A percentile compares a stretch with the other conserved stretches of the same genome.
phyloP scores from a whole-genome alignment of 2,888 invertebrate genomes.

The Limnephilus lunatus region DNA sequence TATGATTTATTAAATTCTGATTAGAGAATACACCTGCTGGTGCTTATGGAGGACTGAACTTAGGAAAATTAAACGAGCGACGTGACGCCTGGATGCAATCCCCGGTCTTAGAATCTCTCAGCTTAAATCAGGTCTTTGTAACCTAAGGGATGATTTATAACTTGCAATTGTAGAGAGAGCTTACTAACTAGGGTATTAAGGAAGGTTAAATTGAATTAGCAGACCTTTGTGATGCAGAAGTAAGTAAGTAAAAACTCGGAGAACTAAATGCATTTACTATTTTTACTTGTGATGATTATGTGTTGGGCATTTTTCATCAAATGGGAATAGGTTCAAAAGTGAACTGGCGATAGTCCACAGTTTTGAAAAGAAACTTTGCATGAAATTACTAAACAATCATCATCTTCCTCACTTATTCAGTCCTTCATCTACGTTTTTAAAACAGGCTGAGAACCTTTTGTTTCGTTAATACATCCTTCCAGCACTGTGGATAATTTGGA shows the following conservation, averaged over 20 bases:
- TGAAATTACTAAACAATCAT: no score
- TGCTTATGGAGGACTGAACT: neutral
- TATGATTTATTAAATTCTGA: neutral
- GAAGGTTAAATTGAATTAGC: neutral
- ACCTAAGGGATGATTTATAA: neutral
- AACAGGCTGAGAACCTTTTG: no score
- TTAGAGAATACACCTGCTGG: neutral
- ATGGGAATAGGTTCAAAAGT: no score
- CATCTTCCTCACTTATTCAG: no score
- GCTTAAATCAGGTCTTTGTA: neutral
- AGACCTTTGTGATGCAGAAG: neutral
- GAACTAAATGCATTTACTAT: no score
- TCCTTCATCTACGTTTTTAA: no score
- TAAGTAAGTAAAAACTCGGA: neutral
- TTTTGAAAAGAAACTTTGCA: no score
- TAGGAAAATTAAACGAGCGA: neutral
- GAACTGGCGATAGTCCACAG: no score
- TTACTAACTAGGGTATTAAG: neutral
- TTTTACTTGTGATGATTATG: no score
- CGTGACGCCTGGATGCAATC: neutral
- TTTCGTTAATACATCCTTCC: no score
- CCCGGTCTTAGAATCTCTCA: neutral
- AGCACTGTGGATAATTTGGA: no score
- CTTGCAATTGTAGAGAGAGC: neutral
- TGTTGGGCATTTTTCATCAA: no score